phyloP scores from a whole-genome alignment of 2,888 invertebrate species.

The Himalopsyche anomala region DNA sequence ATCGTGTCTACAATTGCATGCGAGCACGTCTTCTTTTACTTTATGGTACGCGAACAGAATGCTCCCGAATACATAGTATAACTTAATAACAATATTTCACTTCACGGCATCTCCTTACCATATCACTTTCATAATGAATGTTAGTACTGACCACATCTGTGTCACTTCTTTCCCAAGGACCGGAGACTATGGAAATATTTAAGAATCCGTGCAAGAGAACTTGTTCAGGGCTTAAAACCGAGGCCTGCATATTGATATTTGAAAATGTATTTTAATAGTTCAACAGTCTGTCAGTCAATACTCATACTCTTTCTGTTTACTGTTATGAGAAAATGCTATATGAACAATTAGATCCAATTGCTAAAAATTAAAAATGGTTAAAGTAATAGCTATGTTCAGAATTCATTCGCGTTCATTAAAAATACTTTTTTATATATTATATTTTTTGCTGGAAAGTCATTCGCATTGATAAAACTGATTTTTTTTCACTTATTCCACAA shows the following conservation, averaged over 20 bases:
- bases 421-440: no score
- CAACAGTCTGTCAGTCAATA: no score
- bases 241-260: conserved; percentile 5
- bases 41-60: conserved; percentile 38
- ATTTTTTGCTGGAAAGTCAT: no score
- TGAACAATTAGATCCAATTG: no score
- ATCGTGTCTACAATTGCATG: background rate
- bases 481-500: no score
- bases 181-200: background rate
- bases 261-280: no score
- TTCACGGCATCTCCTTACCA: conserved; percentile 50
- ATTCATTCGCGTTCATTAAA: no score
- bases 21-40: conserved; percentile 1
- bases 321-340: no score
- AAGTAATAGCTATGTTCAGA: no score
- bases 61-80: conserved; percentile 42
- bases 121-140: conserved; percentile 57
- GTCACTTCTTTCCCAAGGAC: conserved; percentile 49
- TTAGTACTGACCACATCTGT: conserved; percentile 14
- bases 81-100: conserved; percentile 42
- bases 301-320: no score
- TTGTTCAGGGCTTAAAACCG: background rate
- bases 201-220: background rate
- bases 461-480: no score
- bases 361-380: no score